Conservation (phyloP, 2,113 vertebrate species). For the Vicugna pacos region DNA sequence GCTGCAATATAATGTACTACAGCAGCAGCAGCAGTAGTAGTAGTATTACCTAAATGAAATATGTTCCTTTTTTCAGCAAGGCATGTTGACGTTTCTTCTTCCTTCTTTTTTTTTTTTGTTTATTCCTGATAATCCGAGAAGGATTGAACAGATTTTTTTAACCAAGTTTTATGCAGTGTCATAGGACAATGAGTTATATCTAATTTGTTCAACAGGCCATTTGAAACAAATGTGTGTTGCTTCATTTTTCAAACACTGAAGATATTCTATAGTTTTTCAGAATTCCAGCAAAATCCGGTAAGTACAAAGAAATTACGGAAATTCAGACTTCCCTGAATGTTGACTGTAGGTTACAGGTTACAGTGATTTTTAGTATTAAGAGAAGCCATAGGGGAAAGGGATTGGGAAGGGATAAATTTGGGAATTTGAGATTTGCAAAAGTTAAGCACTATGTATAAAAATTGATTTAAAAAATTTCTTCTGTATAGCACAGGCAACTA, state of each 20-base stretch:
- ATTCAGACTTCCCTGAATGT: background rate
- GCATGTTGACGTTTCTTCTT: background rate
- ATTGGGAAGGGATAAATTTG: too few species aligned
- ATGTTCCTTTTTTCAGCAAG: background rate
- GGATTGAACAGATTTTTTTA: background rate
- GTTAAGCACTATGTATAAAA: too few species aligned
- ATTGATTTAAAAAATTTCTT: too few species aligned
- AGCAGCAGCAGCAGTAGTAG: background rate
- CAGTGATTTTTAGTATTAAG: background rate
- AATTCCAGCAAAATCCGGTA: conserved; percentile 38
- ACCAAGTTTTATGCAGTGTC: background rate
- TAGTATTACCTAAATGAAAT: background rate
- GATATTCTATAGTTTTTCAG: background rate
- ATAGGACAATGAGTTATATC: background rate
- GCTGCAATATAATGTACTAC: background rate
- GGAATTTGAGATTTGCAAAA: too few species aligned
- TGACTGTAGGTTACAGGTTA: background rate
- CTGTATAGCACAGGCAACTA: too few species aligned
- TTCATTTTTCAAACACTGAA: conserved; percentile 37
- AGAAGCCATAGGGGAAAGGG: background rate
- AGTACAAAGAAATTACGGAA: background rate
- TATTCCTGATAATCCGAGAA: background rate
- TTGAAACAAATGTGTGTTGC: background rate
- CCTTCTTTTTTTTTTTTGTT: background rate
- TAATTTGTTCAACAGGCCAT: background rate